These are phyloP conservation scores for Austrolebias charrua DNA, from an alignment of 2,797 vertebrate species.

Conservation along the genomic window DNA sequence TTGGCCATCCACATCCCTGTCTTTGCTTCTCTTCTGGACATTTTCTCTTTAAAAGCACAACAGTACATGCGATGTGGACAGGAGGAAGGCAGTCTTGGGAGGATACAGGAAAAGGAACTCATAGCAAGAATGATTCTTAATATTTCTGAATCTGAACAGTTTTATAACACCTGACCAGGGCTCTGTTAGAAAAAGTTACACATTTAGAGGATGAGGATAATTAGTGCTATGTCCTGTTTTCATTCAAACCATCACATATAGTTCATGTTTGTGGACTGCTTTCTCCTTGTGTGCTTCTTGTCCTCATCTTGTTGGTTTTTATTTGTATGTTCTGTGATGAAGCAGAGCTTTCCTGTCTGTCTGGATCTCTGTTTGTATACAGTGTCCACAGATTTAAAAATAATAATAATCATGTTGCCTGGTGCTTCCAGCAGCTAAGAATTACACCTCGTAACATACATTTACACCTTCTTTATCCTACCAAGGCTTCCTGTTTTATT, in stretches of 20 bases:
- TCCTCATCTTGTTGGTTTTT: slow-evolving; percentile 34
- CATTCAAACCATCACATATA: slow-evolving; percentile 22
- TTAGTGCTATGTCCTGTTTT: slow-evolving; percentile 21
- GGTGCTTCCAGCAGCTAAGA: slow-evolving; percentile 55
- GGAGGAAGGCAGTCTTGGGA: background rate
- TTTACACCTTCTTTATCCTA: slow-evolving; percentile 64
- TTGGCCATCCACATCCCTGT: slow-evolving; percentile 11
- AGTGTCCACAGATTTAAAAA: slow-evolving; percentile 21
- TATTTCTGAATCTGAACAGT: slow-evolving; percentile 26
- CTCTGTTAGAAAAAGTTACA: slow-evolving; percentile 18
- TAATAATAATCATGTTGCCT: slow-evolving; percentile 30
- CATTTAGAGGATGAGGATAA: slow-evolving; percentile 1
- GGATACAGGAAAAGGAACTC: too few relatives aligned
- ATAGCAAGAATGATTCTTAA: background rate
- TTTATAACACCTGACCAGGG: slow-evolving; percentile 44
- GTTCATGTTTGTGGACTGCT: slow-evolving; percentile 16
- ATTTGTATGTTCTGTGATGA: slow-evolving; percentile 43
- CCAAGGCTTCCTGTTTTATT: slow-evolving; percentile 41
- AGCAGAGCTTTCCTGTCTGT: slow-evolving; percentile 34
- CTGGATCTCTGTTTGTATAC: slow-evolving; percentile 28
- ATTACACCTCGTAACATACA: slow-evolving; percentile 62
- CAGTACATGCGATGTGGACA: slow-evolving; percentile 15
- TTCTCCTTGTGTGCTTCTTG: slow-evolving; percentile 17
- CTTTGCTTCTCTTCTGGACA: slow-evolving; percentile 27
- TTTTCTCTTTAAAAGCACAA: slow-evolving; percentile 45